Conservation (phyloP, 2,888 invertebrate species). For the Nycteola revayana region DNA sequence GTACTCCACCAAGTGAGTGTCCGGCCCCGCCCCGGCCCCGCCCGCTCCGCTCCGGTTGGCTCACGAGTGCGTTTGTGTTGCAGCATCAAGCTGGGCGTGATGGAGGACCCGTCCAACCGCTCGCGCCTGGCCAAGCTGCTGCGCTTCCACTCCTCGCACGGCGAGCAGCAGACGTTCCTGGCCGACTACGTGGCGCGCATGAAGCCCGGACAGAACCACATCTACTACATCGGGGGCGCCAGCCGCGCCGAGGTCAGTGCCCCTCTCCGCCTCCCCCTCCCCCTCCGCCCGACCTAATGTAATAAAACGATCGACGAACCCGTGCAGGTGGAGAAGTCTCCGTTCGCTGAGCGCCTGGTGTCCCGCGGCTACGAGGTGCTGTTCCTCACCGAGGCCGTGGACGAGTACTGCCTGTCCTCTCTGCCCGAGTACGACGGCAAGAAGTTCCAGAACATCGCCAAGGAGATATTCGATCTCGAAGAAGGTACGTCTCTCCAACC, state of each 20-base stretch:
- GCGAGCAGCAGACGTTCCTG: slow-evolving; percentile 86
- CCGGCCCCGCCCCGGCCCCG: not conserved
- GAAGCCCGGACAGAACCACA: slow-evolving; percentile 96
- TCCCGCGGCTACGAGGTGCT: slow-evolving; percentile 97
- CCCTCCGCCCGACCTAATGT: not conserved
- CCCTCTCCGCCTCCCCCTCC: not conserved
- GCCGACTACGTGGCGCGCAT: slow-evolving; percentile 96
- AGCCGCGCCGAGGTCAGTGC: slow-evolving; percentile 85
- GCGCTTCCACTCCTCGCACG: slow-evolving; percentile 92
- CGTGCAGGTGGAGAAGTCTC: slow-evolving; percentile 89
- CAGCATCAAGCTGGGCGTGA: slow-evolving; percentile 96
- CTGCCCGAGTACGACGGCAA: slow-evolving; percentile 99
- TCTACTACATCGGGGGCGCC: slow-evolving; percentile 98
- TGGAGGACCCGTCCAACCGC: slow-evolving; percentile 98
- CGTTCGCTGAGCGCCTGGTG: slow-evolving; percentile 96
- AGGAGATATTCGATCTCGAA: slow-evolving; percentile 95
- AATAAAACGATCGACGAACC: too few species aligned
- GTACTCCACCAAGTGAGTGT: slow-evolving; percentile 95
- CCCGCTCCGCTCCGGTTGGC: not conserved
- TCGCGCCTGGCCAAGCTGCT: slow-evolving; percentile 97
- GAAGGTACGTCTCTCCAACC: slow-evolving; percentile 83
- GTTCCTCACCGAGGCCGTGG: slow-evolving; percentile 97
- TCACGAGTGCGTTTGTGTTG: slow-evolving; percentile 1
- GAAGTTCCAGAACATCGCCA: slow-evolving; percentile 99
- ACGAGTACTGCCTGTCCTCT: slow-evolving; percentile 98